These are phyloP conservation scores for Malthinus seriepunctatus DNA, from an alignment of 2,888 invertebrate species.

Conservation along the genomic window DNA sequence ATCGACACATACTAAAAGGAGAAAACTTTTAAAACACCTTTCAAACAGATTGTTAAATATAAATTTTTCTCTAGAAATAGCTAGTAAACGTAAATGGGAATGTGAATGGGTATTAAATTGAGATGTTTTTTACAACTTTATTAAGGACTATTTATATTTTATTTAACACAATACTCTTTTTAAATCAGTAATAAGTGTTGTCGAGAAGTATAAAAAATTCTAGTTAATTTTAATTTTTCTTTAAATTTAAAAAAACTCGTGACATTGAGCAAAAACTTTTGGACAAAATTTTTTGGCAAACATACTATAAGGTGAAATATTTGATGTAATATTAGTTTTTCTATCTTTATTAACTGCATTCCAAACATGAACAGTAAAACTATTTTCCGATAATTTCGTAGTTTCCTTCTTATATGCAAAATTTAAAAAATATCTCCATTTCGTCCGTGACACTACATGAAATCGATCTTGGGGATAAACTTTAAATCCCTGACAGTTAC, in stretches of 20 bases:
- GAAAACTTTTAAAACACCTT: no score
- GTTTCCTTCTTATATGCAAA: slow-evolving; percentile 51
- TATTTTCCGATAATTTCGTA: slow-evolving; percentile 49
- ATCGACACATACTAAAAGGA: no score
- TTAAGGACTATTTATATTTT: no score
- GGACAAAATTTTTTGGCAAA: slow-evolving; percentile 59
- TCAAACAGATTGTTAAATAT: no score
- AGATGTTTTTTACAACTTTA: no score
- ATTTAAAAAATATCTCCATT: slow-evolving; percentile 66
- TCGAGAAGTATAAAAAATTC: no score
- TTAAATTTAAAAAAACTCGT: slow-evolving; percentile 42
- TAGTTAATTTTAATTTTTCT: no score
- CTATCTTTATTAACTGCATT: slow-evolving; percentile 57
- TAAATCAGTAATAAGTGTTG: no score
- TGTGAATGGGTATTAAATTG: no score
- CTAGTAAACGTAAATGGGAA: no score
- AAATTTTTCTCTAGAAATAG: no score
- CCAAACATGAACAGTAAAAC: slow-evolving; percentile 62
- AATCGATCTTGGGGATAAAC: slow-evolving; percentile 67
- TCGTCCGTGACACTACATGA: slow-evolving; percentile 67
- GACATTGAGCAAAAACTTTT: slow-evolving; percentile 49
- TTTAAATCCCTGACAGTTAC: slow-evolving; percentile 64
- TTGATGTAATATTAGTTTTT: slow-evolving; percentile 52
- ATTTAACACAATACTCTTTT: no score
- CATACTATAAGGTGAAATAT: slow-evolving; percentile 57